These are phyloP conservation scores for Cryptops parisi DNA, from an alignment of 2,888 invertebrate species.

Conservation along the genomic window DNA sequence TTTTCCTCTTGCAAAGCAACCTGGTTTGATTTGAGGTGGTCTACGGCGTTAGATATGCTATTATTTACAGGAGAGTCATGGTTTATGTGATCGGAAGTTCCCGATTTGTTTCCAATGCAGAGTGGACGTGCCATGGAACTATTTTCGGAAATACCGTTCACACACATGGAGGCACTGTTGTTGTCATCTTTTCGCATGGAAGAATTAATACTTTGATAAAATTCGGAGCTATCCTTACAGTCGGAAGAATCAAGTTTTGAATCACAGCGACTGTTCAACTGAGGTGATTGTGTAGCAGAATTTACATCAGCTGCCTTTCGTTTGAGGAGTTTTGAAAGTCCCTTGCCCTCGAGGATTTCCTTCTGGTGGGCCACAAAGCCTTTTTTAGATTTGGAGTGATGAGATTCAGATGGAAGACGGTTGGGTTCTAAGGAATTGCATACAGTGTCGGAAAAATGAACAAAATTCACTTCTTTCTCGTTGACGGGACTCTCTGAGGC, in stretches of 20 bases:
- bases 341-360: conserved; percentile 1
- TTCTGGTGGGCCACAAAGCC: not conserved
- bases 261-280: not conserved
- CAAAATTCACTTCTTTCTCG: not conserved
- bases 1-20: not conserved
- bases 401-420: not conserved
- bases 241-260: not conserved
- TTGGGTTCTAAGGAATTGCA: not conserved
- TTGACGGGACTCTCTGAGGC: conserved; percentile 3
- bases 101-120: not conserved
- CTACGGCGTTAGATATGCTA: not conserved
- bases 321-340: conserved; percentile 4
- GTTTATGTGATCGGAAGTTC: not conserved
- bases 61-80: not conserved
- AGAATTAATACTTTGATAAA: too few species aligned
- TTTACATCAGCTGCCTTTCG: conserved; percentile 4
- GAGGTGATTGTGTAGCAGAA: not conserved
- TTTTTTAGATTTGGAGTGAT: not conserved
- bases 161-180: not conserved
- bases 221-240: not conserved
- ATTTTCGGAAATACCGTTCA: not conserved
- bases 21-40: not conserved
- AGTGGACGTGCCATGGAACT: not conserved
- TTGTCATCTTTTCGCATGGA: not conserved
- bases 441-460: too few species aligned